Evolutionary conservation across 1,140 invertebrate genomes (phyloP).

Genomic region (Nephotettix cincticeps): DNA sequence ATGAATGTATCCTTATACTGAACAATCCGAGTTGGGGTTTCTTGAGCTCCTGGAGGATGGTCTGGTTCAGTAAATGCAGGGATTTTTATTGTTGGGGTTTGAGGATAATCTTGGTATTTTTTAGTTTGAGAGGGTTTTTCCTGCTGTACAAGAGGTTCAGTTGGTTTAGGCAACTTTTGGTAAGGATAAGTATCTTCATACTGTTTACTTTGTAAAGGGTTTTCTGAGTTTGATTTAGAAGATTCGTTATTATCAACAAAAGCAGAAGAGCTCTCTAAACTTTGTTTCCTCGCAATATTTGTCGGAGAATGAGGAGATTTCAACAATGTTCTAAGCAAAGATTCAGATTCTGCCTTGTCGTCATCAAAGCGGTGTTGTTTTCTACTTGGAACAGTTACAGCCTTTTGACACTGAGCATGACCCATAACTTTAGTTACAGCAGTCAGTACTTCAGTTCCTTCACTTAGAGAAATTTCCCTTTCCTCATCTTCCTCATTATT

Average conservation of each 20-base stretch:
- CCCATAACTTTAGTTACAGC: constrained; percentile 43
- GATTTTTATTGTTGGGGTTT: too few species aligned
- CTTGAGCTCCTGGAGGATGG: too few species aligned
- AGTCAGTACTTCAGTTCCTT: constrained; percentile 33
- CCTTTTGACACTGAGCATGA: constrained; percentile 41
- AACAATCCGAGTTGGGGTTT: too few species aligned
- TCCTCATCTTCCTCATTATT: constrained; percentile 16
- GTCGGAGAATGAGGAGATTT: background rate
- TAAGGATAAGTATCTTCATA: background rate
- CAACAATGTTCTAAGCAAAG: background rate
- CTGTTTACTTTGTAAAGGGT: too few species aligned
- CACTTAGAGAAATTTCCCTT: background rate
- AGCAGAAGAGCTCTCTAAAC: background rate
- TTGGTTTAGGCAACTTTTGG: background rate
- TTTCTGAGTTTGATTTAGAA: too few species aligned
- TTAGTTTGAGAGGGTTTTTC: too few species aligned
- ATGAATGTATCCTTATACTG: too few species aligned
- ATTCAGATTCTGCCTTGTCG: constrained; percentile 4
- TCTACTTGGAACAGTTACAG: constrained; percentile 39
- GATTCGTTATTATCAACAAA: background rate
- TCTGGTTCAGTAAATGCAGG: too few species aligned
- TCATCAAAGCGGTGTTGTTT: constrained; percentile 33
- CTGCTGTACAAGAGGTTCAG: too few species aligned
- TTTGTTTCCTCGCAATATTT: background rate
- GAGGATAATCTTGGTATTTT: too few species aligned